Evolutionary conservation across 1,140 invertebrate genomes (phyloP).

Genomic region (Drosophila kanapiae): DNA sequence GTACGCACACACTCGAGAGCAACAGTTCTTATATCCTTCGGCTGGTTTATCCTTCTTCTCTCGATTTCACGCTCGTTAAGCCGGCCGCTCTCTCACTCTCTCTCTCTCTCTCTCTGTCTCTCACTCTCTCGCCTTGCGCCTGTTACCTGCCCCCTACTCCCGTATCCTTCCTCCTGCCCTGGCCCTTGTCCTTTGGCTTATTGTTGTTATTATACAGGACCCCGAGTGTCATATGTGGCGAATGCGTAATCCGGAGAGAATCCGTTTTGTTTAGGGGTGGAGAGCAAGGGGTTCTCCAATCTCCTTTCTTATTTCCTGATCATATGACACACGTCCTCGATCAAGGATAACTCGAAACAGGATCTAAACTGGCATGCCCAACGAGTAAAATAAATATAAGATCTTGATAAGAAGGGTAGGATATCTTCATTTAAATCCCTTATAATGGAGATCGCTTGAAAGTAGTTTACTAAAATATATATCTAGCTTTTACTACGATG

Average conservation of each 20-base stretch:
- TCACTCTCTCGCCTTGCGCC: not conserved
- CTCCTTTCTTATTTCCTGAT: not conserved
- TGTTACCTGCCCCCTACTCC: constrained; percentile 6
- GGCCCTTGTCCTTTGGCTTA: constrained; percentile 10
- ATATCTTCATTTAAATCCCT: too few relatives aligned
- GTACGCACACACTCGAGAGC: constrained; percentile 31
- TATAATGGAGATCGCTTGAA: not conserved
- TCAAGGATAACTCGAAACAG: constrained; percentile 1
- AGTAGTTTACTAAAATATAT: not conserved
- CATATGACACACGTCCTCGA: not conserved
- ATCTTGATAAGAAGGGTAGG: not conserved
- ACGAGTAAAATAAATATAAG: not conserved
- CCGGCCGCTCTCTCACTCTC: constrained; percentile 6
- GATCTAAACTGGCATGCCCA: too few relatives aligned
- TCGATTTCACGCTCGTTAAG: constrained; percentile 43
- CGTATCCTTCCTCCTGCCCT: not conserved
- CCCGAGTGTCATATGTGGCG: constrained; percentile 34
- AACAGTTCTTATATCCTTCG: constrained; percentile 53
- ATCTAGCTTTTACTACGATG: too few relatives aligned
- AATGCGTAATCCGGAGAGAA: constrained; percentile 55
- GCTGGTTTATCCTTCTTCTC: constrained; percentile 48
- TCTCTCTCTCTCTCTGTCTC: constrained; percentile 2
- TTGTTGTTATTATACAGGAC: constrained; percentile 11
- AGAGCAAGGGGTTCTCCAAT: not conserved
- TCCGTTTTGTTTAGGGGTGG: constrained; percentile 1